Base-by-base conservation (phyloP, 1,140 invertebrate species). In the Liolophura sinensis region DNA sequence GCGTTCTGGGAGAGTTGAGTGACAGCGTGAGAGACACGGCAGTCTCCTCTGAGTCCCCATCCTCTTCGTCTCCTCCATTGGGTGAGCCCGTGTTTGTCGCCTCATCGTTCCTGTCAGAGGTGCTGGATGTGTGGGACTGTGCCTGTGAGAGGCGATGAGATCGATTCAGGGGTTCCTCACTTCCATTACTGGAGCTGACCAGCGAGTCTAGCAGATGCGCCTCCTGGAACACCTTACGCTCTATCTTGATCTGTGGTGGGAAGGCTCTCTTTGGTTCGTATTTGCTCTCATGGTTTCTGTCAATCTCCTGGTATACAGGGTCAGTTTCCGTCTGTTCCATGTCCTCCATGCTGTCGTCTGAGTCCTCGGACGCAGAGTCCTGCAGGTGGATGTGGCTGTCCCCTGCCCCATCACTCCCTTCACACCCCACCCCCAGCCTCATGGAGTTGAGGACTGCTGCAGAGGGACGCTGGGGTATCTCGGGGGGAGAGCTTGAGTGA, bases 171-270 rank as follows among this genome's bases (percentile, higher is more conserved):
- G 75, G 69, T 48, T 79, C 76, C 46, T 78, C 75, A 67, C 73
- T 77, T 24, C 70, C 75, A 65, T 76, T 78, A 65, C 75, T 76
- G 54, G 78, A 80, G 65, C 76, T 80, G 16, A 79, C 71, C 11
- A 80, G 57, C 9, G 77, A 80, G 50, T 78, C 75, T 48, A 76
- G 68, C 25, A 73, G 55, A 0, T 60, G 57, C 40, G 64, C 27
- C 25, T 77, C 74, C 25, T 75, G 74, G 58, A 81, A 84, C 52
- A 82, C 73, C 68, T 84, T 84, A 16, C 83, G 71, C 64, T 82
- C 81, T 47, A 85, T 80, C 59, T 78, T 78, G 25, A 84, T 71
- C 54, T 78, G 75, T 50, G 84, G 83, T 25, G 78, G 80, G 56
- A 57, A 67, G 27, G 59, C 60, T 62, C 71, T 70, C 64, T 74